These are phyloP conservation scores for Chloropsis cyanopogon DNA, from an alignment of 2,113 vertebrate genomes.

Conservation along the genomic window DNA sequence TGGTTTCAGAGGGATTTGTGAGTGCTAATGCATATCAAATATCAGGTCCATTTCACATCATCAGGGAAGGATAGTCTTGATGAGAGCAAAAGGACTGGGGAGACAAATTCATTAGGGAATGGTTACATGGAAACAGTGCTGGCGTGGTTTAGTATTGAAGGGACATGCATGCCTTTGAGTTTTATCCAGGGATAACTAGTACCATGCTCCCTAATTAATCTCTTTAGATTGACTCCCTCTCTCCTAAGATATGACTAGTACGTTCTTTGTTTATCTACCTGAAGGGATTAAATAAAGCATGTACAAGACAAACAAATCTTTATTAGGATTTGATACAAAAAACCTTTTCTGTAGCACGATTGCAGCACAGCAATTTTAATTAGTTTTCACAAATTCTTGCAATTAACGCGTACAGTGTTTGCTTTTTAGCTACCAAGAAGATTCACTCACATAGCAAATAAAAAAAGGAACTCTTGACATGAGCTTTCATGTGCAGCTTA, in stretches of 20 bases:
- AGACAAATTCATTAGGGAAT: not conserved
- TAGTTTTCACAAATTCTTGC: not conserved
- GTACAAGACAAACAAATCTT: not conserved
- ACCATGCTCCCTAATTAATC: not conserved
- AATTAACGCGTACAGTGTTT: not conserved
- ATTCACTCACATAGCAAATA: not conserved
- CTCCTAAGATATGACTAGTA: not conserved
- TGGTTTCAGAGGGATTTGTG: not conserved
- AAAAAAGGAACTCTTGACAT: not conserved
- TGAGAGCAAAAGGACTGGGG: not conserved
- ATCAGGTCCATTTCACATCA: not conserved
- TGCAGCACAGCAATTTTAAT: not conserved
- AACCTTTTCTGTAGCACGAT: not conserved
- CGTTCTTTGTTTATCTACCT: not conserved
- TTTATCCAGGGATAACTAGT: not conserved
- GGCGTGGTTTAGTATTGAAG: not conserved
- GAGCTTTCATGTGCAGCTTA: not conserved
- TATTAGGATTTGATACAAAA: conserved; percentile 3
- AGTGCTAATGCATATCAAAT: not conserved
- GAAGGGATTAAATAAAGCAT: conserved; percentile 3
- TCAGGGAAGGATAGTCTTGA: not conserved
- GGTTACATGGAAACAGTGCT: not conserved
- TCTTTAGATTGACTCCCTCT: not conserved
- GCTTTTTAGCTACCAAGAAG: not conserved
- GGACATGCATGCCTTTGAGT: not conserved